Conservation (phyloP, 2,797 vertebrate genomes). For the Sebastolobus alascanus region DNA sequence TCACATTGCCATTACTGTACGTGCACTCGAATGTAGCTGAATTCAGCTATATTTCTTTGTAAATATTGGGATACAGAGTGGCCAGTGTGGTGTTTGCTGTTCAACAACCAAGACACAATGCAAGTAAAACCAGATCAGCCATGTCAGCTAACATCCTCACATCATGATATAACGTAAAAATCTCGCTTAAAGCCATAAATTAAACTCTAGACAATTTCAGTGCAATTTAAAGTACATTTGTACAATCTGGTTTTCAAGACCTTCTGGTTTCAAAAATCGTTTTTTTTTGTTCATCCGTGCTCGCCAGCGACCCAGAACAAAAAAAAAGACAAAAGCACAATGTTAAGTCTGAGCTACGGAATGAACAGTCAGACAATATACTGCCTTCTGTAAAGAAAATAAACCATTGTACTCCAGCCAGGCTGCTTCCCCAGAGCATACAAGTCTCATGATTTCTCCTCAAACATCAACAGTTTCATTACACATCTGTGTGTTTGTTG, state of each 20-base stretch:
- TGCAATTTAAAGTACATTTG: neutral
- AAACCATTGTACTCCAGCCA: slow-evolving; percentile 35
- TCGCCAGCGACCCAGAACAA: neutral
- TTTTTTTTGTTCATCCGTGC: neutral
- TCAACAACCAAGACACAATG: neutral
- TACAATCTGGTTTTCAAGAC: neutral
- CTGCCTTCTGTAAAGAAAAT: slow-evolving; percentile 15
- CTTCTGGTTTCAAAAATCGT: neutral
- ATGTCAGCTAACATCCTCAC: neutral
- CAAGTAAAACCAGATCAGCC: neutral
- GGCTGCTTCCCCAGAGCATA: slow-evolving; percentile 28
- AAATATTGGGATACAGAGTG: neutral
- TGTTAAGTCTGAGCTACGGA: neutral
- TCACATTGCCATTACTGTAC: neutral
- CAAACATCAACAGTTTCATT: slow-evolving; percentile 51
- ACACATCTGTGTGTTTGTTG: slow-evolving; percentile 21
- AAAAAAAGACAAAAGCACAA: neutral
- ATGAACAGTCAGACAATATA: slow-evolving; percentile 13
- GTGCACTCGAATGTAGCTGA: neutral
- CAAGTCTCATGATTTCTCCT: slow-evolving; percentile 47
- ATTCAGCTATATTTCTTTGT: neutral
- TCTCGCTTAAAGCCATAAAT: neutral
- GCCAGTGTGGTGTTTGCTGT: neutral
- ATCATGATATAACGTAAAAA: neutral
- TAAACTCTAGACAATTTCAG: neutral